phyloP scores from a whole-genome alignment of 2,797 vertebrate species.

The Diceros bicornis region DNA sequence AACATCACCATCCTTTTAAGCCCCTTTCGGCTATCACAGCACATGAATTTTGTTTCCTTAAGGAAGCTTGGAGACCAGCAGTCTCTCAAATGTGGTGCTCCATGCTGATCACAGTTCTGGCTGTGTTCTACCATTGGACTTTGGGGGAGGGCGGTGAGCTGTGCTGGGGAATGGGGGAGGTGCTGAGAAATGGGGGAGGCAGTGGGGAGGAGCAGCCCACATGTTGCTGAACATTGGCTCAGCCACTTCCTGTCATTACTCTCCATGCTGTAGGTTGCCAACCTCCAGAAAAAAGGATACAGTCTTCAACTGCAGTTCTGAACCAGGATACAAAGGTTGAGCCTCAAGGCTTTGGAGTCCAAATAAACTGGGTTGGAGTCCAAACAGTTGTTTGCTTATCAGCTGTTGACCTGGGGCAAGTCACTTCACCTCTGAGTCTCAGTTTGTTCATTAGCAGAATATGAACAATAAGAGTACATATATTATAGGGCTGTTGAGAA shows the following conservation, averaged over 20 bases:
- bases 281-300: not conserved
- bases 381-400: not conserved
- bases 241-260: not conserved
- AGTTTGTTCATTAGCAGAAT: not conserved
- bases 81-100: not conserved
- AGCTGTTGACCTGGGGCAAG: not conserved
- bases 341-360: not conserved
- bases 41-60: not conserved
- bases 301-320: not conserved
- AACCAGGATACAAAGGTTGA: not conserved
- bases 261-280: too few species aligned
- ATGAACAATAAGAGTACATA: not conserved
- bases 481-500: not conserved
- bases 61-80: not conserved
- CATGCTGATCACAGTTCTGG: not conserved
- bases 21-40: not conserved
- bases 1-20: not conserved
- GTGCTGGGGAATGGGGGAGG: not conserved
- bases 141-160: too few species aligned
- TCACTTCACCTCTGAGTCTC: not conserved
- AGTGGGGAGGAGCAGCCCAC: not conserved
- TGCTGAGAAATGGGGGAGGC: not conserved
- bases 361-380: not conserved
- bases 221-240: not conserved
- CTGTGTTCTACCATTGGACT: accelerated